These are phyloP conservation scores for Alfaro cultratus DNA, from an alignment of 2,797 vertebrate genomes.

Conservation along the genomic window DNA sequence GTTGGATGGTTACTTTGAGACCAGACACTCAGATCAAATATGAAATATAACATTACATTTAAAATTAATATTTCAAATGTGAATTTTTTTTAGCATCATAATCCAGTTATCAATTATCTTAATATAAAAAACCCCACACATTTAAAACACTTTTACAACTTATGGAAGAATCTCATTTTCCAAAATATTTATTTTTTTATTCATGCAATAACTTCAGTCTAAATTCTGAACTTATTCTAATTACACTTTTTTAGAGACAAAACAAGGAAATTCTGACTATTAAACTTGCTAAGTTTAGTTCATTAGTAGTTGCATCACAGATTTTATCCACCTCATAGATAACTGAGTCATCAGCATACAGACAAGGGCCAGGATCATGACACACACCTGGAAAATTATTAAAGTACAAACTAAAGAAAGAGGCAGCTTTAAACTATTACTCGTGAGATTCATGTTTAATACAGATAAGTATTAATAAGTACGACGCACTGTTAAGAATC, in stretches of 20 bases:
- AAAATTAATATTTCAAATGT: not conserved
- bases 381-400: not conserved
- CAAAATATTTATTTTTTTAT: not conserved
- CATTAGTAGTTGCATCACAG: not conserved
- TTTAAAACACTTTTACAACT: not conserved
- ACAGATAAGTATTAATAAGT: not conserved
- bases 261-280: not conserved
- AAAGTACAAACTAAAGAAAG: not conserved
- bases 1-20: not conserved
- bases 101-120: not conserved
- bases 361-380: not conserved
- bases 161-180: not conserved
- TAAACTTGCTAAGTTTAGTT: not conserved
- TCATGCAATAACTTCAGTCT: not conserved
- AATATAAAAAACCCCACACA: not conserved
- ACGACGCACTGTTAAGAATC: not conserved
- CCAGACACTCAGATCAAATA: not conserved
- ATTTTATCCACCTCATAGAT: not conserved
- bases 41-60: not conserved
- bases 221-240: not conserved
- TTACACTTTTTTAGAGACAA: not conserved
- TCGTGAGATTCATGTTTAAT: not conserved
- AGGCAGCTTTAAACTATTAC: not conserved
- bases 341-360: not conserved
- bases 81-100: not conserved